These are phyloP conservation scores for Dascyllus trimaculatus DNA, from an alignment of 2,113 vertebrate genomes.

Conservation along the genomic window DNA sequence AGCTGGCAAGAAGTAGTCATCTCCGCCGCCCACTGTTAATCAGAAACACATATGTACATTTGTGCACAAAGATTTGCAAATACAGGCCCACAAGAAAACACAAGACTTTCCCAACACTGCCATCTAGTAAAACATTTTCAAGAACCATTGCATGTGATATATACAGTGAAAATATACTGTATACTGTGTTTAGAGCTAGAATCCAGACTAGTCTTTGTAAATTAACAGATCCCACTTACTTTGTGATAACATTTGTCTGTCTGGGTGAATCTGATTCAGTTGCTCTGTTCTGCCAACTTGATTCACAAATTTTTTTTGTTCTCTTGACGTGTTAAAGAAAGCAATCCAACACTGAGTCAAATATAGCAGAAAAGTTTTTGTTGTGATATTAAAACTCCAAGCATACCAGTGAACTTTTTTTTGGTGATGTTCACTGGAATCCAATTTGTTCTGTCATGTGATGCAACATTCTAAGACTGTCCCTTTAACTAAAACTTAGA, in stretches of 20 bases:
- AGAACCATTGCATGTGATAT: too few species aligned
- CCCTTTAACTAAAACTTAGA: too few species aligned
- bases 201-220: too few species aligned
- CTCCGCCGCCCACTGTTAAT: constrained; percentile 47
- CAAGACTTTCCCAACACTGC: constrained; percentile 12
- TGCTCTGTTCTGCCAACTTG: neutral
- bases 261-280: neutral
- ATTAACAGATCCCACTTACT: too few species aligned
- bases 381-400: neutral
- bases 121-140: constrained; percentile 6
- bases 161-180: too few species aligned
- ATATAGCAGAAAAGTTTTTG: neutral
- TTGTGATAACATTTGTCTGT: too few species aligned
- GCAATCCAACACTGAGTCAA: constrained; percentile 8
- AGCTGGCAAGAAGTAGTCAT: constrained; percentile 53
- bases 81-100: constrained; percentile 44
- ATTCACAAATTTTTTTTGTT: neutral
- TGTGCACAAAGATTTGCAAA: constrained; percentile 50
- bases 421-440: too few species aligned
- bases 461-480: too few species aligned
- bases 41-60: constrained; percentile 58
- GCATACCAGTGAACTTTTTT: neutral
- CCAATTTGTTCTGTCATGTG: too few species aligned
- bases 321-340: constrained; percentile 10
- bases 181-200: too few species aligned